Evolutionary conservation across 2,113 vertebrate species (phyloP).

Genomic region (Halichoerus grypus): DNA sequence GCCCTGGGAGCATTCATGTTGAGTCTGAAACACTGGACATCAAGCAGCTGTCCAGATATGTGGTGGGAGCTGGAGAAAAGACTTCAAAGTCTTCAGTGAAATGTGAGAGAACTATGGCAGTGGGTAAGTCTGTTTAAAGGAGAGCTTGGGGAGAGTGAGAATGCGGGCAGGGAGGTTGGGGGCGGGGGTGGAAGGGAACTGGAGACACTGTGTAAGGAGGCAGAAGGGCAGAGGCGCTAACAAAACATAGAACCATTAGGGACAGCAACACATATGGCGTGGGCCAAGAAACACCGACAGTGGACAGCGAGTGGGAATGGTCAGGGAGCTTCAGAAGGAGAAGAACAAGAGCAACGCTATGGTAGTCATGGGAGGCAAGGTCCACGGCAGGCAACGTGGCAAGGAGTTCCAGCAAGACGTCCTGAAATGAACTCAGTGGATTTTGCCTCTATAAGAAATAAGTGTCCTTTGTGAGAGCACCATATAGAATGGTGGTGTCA

Average conservation of each 20-base stretch:
- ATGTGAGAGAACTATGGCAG: not conserved
- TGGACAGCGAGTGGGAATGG: not conserved
- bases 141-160: not conserved
- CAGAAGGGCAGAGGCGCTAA: not conserved
- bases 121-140: not conserved
- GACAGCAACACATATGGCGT: not conserved
- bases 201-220: not conserved
- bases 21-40: not conserved
- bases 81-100: not conserved
- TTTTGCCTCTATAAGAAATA: not conserved
- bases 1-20: not conserved
- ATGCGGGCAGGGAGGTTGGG: not conserved
- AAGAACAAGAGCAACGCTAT: not conserved
- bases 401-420: not conserved
- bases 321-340: not conserved
- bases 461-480: not conserved
- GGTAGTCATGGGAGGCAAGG: not conserved
- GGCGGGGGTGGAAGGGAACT: not conserved
- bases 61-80: not conserved
- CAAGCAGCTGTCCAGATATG: not conserved
- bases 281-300: not conserved
- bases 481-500: no score
- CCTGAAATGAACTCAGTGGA: not conserved
- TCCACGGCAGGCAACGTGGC: not conserved
- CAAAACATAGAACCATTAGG: not conserved